Conservation (phyloP, 2,113 vertebrate species). For the Xiphias gladius region DNA sequence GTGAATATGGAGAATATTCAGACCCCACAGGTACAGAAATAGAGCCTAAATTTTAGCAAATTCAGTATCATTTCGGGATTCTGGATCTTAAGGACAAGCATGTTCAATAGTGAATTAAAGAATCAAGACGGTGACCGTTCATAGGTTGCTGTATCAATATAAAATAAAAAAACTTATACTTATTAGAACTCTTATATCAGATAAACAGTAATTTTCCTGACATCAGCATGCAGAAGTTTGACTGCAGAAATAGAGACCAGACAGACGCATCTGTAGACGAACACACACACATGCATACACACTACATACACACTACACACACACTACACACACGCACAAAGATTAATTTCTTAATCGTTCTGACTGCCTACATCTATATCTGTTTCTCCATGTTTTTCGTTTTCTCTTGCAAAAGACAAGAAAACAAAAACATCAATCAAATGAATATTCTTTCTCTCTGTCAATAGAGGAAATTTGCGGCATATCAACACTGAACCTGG, state of each 20-base stretch:
- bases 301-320: constrained; percentile 9
- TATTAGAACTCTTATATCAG: constrained; percentile 8
- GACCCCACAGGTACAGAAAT: not conserved
- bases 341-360: constrained; percentile 42
- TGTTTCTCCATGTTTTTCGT: constrained; percentile 29
- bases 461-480: constrained; percentile 55
- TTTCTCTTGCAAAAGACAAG: constrained; percentile 34
- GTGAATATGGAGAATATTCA: not conserved
- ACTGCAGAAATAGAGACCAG: constrained; percentile 49
- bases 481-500: constrained; percentile 60
- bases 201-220: constrained; percentile 25
- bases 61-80: not conserved
- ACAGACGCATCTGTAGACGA: constrained; percentile 12
- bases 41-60: not conserved
- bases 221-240: constrained; percentile 53
- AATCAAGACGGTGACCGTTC: not conserved
- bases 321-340: not conserved
- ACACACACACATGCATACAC: not conserved
- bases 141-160: not conserved
- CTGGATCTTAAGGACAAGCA: not conserved
- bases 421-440: constrained; percentile 70
- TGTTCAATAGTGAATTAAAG: not conserved
- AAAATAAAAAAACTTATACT: constrained; percentile 3
- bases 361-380: constrained; percentile 44
- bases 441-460: constrained; percentile 59